Evolutionary conservation across 1,140 invertebrate genomes (phyloP).

Genomic region (silkworm (Bombyx mori)): ASM3026992v2 NC_085110.1:7597501-7598000

Average conservation of each 20-base stretch:
- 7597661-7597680: constrained; percentile 61
- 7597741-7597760: constrained; percentile 65
- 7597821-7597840: too few relatives aligned
- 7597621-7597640: constrained; percentile 59
- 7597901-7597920: too few relatives aligned
- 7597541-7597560: constrained; percentile 36
- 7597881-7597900: too few relatives aligned
- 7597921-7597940: too few relatives aligned
- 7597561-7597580: constrained; percentile 24
- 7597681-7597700: constrained; percentile 58
- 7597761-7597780: constrained; percentile 65
- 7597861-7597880: too few relatives aligned
- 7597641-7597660: constrained; percentile 58
- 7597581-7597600: constrained; percentile 40
- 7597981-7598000: too few relatives aligned
- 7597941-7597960: too few relatives aligned
- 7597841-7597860: too few relatives aligned
- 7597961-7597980: too few relatives aligned
- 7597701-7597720: constrained; percentile 59
- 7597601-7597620: constrained; percentile 68
- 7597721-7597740: constrained; percentile 66
- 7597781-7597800: constrained; percentile 37
- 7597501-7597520: constrained; percentile 88
- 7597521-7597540: constrained; percentile 73
- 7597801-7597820: too few relatives aligned